phyloP scores from a whole-genome alignment of 2,888 invertebrate genomes.

The Stenchaetothrips biformis region DNA sequence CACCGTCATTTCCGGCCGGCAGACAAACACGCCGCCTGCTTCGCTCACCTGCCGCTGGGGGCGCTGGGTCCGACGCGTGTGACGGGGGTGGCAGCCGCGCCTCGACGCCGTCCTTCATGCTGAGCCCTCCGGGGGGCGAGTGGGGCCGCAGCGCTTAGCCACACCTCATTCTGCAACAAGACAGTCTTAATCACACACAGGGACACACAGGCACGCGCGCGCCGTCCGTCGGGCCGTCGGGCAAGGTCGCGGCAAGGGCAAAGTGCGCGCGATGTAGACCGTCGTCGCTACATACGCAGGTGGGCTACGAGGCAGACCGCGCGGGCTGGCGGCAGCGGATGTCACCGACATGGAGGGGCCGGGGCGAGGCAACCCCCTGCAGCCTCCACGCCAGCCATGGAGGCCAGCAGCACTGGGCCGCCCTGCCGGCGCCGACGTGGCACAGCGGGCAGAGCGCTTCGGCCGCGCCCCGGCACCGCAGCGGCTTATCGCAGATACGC shows the following conservation, averaged over 20 bases:
- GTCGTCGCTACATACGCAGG: neutral
- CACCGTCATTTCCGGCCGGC: neutral
- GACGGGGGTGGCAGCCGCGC: neutral
- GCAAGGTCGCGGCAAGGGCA: neutral
- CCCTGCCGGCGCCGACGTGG: neutral
- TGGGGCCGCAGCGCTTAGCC: neutral
- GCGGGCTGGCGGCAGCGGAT: neutral
- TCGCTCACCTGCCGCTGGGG: constrained; percentile 5
- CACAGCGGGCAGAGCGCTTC: neutral
- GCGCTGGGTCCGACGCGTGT: constrained; percentile 2
- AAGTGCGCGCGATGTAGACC: neutral
- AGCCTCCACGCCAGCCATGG: neutral
- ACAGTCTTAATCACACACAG: neutral
- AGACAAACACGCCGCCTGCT: neutral
- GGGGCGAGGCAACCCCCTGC: neutral
- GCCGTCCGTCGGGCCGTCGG: neutral
- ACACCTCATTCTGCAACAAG: constrained; percentile 7
- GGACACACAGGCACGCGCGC: neutral
- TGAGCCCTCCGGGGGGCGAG: neutral
- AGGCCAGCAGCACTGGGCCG: neutral
- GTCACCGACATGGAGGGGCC: neutral
- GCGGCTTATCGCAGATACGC: neutral
- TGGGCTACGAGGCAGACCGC: neutral
- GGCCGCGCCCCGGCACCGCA: neutral
- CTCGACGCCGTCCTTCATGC: constrained; percentile 11